These are phyloP conservation scores for Mythimna lalbum DNA, from an alignment of 2,888 invertebrate species.

Conservation along the genomic window DNA sequence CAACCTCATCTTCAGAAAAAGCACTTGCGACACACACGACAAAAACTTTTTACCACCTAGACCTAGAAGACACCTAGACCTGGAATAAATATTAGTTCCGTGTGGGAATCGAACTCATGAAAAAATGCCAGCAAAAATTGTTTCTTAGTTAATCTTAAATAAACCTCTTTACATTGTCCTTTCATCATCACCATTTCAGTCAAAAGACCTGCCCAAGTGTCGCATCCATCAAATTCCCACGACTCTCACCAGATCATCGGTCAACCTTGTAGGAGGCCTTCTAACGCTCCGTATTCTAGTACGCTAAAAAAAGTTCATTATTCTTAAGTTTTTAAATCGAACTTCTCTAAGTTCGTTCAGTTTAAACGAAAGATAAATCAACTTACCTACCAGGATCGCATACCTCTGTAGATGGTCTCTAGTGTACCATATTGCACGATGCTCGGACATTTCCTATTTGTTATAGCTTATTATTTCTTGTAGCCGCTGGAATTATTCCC, in stretches of 20 bases:
- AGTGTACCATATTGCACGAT: constrained; percentile 59
- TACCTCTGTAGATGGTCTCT: constrained; percentile 50
- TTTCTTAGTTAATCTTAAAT: background rate
- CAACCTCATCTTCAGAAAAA: too few relatives aligned
- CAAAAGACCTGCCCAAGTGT: too few relatives aligned
- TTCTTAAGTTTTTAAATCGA: constrained; percentile 21
- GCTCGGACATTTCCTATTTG: constrained; percentile 67
- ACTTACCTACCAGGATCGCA: constrained; percentile 46
- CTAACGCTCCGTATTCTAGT: too few relatives aligned
- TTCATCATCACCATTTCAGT: background rate
- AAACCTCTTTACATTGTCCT: background rate
- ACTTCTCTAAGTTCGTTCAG: constrained; percentile 10
- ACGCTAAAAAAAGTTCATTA: too few relatives aligned
- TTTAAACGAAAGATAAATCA: constrained; percentile 43
- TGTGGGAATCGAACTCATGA: too few relatives aligned
- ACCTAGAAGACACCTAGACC: too few relatives aligned
- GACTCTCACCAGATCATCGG: too few relatives aligned
- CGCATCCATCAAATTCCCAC: too few relatives aligned
- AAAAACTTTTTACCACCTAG: too few relatives aligned
- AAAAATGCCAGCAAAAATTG: background rate
- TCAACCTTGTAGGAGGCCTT: too few relatives aligned
- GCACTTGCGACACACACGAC: too few relatives aligned
- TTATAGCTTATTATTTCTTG: constrained; percentile 71
- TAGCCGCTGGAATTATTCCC: constrained; percentile 51
- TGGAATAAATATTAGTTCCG: too few relatives aligned